Evolutionary conservation across 1,140 invertebrate genomes (phyloP), one percentile per base, ranked within the genome.

Genomic region (Mactra quadrangularis): DNA sequence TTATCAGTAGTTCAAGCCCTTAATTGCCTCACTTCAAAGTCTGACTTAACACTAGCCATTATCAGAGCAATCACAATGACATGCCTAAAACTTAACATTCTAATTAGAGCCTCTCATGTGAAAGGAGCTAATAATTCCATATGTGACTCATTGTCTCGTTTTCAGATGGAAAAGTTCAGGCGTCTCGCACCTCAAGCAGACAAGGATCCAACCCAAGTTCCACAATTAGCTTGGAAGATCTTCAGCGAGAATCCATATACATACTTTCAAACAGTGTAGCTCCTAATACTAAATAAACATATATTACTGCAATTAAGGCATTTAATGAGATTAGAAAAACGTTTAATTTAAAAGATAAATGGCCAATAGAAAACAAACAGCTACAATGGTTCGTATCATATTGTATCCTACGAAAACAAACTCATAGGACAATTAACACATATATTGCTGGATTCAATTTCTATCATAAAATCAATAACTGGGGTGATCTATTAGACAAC

Each of bases 71-170:
- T 85, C 0, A 72, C 79, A 3, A 0, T 84, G 1, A 31, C 45
- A 27, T 77, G 52, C 27, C 15, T 87, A 11, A 47, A 41, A 68
- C 19, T 64, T 11, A 87, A 87, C 29, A 85, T 82, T 33, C 22
- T 78, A n/a, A 78, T 81, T 15, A 53, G 70, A 66, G 84, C 81
- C n/a, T 15, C 11, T 2, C 82, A 84, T 82, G 47, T 84, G 31
- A 1, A 15, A 41, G 77, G 82, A 1, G 3, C 11, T 3, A 66
- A 45, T n/a, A 86, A 84, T 27, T 22, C 19, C 0, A 82, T 81
- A 45, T 50, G 31, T 52, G 77, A 84, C 77, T 31, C 85, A 45
- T 25, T 86, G 60, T 86, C 82, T 62, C 75, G 85, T 62, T 68
- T 74, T 29, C 76, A 86, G 82, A 62, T 59, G 64, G 17, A 60